Evolutionary conservation across 2,797 vertebrate genomes (phyloP).

Genomic region (Pampus argenteus): DNA sequence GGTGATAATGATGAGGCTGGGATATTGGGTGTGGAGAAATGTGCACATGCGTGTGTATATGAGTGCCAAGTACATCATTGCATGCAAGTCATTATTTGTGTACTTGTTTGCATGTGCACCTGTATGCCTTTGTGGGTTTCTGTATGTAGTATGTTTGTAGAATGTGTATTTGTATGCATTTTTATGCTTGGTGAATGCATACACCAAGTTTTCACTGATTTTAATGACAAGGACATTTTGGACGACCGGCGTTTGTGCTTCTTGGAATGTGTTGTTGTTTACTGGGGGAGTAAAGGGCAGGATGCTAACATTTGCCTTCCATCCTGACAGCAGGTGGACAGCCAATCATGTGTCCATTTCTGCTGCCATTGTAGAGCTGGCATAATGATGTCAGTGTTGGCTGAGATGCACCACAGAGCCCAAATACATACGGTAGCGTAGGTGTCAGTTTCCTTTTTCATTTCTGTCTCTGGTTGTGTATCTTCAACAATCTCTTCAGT

Average conservation of each 20-base stretch:
- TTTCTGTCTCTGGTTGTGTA: neutral
- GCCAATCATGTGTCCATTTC: slow-evolving; percentile 33
- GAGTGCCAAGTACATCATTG: neutral
- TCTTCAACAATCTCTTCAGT: neutral
- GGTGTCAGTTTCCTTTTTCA: neutral
- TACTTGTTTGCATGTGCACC: neutral
- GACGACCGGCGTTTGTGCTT: slow-evolving; percentile 18
- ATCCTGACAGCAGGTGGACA: slow-evolving; percentile 33
- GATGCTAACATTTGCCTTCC: slow-evolving; percentile 32
- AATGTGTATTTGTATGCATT: slow-evolving; percentile 21
- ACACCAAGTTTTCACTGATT: slow-evolving; percentile 31
- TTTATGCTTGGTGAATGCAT: neutral
- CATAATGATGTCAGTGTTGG: slow-evolving; percentile 36
- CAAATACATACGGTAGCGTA: neutral
- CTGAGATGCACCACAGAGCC: neutral
- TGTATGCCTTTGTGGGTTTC: slow-evolving; percentile 5
- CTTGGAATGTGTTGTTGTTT: slow-evolving; percentile 42
- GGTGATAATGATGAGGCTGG: slow-evolving; percentile 52
- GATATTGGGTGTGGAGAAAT: slow-evolving; percentile 45
- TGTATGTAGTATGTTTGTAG: slow-evolving; percentile 5
- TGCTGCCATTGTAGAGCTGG: slow-evolving; percentile 6
- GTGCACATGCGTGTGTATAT: slow-evolving; percentile 8
- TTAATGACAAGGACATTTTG: slow-evolving; percentile 50
- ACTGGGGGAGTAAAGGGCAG: slow-evolving; percentile 35
- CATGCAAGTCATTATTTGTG: slow-evolving; percentile 14